These are phyloP conservation scores for Cinara cedri DNA, from an alignment of 2,888 invertebrate genomes.

Conservation along the genomic window DNA sequence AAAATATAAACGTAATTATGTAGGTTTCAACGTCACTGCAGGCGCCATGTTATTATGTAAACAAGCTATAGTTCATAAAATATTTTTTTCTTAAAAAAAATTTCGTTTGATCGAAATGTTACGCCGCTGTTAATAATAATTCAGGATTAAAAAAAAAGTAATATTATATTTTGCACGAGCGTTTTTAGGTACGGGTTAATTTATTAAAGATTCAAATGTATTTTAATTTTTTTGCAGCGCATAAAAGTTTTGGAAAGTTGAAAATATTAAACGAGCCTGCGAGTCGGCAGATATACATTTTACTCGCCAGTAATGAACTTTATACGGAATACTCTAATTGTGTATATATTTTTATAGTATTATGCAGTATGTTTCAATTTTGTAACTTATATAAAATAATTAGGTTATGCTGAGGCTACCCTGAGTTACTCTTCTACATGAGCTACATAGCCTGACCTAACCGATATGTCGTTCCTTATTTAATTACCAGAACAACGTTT, in stretches of 20 bases:
- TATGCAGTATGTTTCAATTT: not conserved
- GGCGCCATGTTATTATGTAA: too few relatives aligned
- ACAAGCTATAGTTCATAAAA: too few relatives aligned
- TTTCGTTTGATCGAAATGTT: not conserved
- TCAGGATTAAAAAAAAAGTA: not conserved
- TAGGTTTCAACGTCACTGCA: too few relatives aligned
- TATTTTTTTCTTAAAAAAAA: too few relatives aligned
- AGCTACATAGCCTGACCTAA: too few relatives aligned
- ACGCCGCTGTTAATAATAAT: not conserved
- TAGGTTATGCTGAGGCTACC: too few relatives aligned
- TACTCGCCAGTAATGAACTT: not conserved
- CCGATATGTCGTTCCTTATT: too few relatives aligned
- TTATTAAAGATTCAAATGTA: constrained; percentile 18
- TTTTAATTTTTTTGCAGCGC: constrained; percentile 19
- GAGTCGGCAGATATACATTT: constrained; percentile 1
- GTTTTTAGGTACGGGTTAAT: not conserved
- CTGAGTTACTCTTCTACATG: too few relatives aligned
- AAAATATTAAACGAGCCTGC: constrained; percentile 1
- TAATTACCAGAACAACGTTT: too few relatives aligned
- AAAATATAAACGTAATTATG: too few relatives aligned
- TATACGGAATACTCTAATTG: not conserved
- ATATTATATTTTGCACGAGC: constrained; percentile 8
- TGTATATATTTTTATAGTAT: not conserved
- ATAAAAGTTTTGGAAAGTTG: constrained; percentile 21
- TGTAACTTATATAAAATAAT: too few relatives aligned